A percentile compares a stretch with the other conserved stretches of the same genome.
These are phyloP conservation scores for Lophochroa leadbeateri DNA, from an alignment of 2,113 vertebrate species.

Conservation along the genomic window DNA sequence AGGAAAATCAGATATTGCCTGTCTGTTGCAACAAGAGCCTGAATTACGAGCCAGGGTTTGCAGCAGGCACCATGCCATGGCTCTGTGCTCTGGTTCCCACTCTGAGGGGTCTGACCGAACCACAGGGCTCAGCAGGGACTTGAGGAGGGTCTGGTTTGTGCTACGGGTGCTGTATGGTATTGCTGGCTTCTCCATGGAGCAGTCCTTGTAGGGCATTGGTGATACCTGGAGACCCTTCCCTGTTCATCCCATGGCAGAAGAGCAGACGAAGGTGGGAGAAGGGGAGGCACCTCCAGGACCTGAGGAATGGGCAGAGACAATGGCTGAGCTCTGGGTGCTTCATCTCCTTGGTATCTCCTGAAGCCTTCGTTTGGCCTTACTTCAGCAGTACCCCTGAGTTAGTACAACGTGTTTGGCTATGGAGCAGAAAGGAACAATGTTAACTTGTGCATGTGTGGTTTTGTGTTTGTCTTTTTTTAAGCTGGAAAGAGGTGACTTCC, in stretches of 20 bases:
- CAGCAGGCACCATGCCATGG: background rate
- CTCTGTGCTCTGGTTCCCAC: background rate
- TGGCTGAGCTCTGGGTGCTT: background rate
- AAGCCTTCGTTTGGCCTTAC: background rate
- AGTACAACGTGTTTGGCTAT: accelerated
- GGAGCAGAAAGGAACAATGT: background rate
- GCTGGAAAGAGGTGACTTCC: conserved; percentile 98
- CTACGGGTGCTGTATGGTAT: accelerated
- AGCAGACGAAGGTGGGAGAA: background rate
- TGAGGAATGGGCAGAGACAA: background rate
- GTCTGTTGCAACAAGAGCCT: background rate
- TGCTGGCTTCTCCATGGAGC: background rate
- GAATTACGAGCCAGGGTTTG: background rate
- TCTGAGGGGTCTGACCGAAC: background rate
- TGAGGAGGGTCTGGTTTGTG: background rate
- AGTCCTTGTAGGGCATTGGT: accelerated
- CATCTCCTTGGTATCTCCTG: accelerated
- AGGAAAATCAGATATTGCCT: background rate
- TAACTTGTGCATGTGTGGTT: background rate
- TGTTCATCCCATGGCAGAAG: accelerated
- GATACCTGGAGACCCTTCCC: background rate
- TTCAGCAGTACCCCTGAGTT: background rate
- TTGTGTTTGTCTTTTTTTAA: conserved; percentile 60
- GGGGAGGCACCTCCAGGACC: background rate
- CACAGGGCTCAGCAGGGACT: accelerated